Conservation (phyloP, 1,140 invertebrate genomes). For the Andrena cerasifolii region DNA sequence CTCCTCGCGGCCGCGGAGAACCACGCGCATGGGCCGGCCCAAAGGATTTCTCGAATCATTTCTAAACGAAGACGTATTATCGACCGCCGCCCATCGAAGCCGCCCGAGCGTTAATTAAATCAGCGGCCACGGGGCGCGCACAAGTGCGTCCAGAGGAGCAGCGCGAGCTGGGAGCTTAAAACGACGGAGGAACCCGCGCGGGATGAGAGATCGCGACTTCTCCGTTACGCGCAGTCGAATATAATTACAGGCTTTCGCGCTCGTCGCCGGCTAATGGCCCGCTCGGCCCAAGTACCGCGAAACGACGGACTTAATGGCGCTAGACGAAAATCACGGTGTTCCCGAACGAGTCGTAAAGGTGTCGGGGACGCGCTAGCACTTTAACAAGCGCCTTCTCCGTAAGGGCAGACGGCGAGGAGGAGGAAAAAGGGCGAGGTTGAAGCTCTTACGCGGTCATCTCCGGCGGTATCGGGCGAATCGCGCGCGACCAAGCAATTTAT, state of each 20-base stretch:
- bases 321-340: slow-evolving; percentile 35
- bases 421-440: background rate
- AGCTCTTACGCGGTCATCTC: slow-evolving; percentile 31
- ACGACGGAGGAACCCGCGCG: background rate
- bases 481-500: slow-evolving; percentile 42
- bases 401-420: background rate
- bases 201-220: background rate
- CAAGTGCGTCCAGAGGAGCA: background rate
- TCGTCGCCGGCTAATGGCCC: background rate
- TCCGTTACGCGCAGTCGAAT: slow-evolving; percentile 16
- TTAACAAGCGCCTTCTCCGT: slow-evolving; percentile 23
- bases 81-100: too few relatives aligned
- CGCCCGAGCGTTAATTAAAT: background rate
- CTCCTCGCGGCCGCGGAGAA: too few relatives aligned
- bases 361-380: background rate
- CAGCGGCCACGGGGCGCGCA: background rate
- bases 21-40: too few relatives aligned
- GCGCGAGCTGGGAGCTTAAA: too few relatives aligned
- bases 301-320: slow-evolving; percentile 2
- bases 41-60: too few relatives aligned
- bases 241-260: slow-evolving; percentile 8
- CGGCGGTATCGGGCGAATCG: slow-evolving; percentile 39
- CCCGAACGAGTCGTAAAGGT: background rate
- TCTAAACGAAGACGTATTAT: too few relatives aligned
- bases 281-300: background rate